Percentiles rank a stretch among this genome's conserved stretches.
phyloP scores from a whole-genome alignment of 1,140 invertebrate species.

The Eumaeus atala region DNA sequence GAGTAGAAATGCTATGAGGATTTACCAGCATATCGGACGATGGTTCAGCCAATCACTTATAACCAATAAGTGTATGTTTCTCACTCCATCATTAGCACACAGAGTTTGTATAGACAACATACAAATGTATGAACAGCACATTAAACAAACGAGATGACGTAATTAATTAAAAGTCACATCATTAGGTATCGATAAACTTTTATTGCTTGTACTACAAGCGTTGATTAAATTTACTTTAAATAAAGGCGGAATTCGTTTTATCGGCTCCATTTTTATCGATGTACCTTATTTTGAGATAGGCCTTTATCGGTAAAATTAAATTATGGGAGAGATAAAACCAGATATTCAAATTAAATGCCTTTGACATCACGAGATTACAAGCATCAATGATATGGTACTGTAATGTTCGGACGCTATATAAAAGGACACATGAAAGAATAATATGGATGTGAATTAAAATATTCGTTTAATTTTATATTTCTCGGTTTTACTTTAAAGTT shows the following conservation, averaged over 20 bases:
- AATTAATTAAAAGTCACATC: conserved; percentile 10
- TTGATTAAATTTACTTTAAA: conserved; percentile 9
- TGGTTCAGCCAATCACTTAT: background rate
- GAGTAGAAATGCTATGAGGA: background rate
- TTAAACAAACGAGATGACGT: background rate
- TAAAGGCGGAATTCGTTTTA: conserved; percentile 30
- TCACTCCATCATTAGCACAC: background rate
- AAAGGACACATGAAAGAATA: conserved; percentile 43
- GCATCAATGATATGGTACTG: conserved; percentile 53
- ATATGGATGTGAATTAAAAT: conserved; percentile 35
- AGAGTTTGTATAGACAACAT: no score
- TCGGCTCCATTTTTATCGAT: conserved; percentile 33
- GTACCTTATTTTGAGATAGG: conserved; percentile 26
- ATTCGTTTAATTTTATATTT: no score
- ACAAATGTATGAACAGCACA: no score
- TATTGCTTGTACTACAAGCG: conserved; percentile 6
- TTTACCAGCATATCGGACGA: background rate
- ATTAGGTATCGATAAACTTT: conserved; percentile 5
- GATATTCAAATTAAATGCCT: conserved; percentile 72
- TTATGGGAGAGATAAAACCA: conserved; percentile 57
- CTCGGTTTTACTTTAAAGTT: no score
- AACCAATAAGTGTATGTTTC: background rate
- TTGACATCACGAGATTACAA: conserved; percentile 71
- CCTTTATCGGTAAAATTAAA: conserved; percentile 63
- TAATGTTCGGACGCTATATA: conserved; percentile 31